Conservation (phyloP, 2,113 vertebrate species). For the Grallaria varia region DNA sequence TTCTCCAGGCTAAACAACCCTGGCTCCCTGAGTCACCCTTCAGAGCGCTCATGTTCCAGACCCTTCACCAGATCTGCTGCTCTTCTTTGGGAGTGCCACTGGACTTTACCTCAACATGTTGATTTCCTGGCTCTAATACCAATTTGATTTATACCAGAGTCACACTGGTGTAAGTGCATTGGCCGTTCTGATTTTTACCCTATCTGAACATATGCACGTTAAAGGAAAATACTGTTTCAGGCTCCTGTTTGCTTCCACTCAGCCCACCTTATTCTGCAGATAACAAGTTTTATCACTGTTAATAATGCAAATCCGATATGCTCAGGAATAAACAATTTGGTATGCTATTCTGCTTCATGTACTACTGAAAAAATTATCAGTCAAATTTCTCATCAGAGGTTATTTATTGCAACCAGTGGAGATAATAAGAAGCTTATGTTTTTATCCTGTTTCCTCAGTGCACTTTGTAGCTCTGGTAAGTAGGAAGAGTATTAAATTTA, state of each 20-base stretch:
- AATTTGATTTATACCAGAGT: background rate
- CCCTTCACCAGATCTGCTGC: background rate
- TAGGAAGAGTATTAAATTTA: background rate
- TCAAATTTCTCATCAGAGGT: background rate
- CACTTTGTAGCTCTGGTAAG: background rate
- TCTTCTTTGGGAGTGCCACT: background rate
- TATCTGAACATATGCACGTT: fast-evolving
- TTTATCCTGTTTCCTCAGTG: background rate
- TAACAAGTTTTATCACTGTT: background rate
- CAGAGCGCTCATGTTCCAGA: background rate
- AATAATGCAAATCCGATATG: background rate
- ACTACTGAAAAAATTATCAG: background rate
- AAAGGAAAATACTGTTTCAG: background rate
- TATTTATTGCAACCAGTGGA: background rate
- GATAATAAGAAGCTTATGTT: background rate
- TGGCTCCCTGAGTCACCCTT: background rate
- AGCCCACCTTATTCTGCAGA: background rate
- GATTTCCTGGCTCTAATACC: background rate
- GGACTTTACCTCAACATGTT: background rate
- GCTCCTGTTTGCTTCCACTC: background rate
- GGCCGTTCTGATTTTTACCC: background rate
- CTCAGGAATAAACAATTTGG: background rate
- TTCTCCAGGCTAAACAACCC: background rate
- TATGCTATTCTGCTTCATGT: background rate
- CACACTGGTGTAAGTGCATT: background rate